Evolutionary conservation across 2,888 invertebrate genomes (phyloP).

Genomic region (Busseola fusca): DNA sequence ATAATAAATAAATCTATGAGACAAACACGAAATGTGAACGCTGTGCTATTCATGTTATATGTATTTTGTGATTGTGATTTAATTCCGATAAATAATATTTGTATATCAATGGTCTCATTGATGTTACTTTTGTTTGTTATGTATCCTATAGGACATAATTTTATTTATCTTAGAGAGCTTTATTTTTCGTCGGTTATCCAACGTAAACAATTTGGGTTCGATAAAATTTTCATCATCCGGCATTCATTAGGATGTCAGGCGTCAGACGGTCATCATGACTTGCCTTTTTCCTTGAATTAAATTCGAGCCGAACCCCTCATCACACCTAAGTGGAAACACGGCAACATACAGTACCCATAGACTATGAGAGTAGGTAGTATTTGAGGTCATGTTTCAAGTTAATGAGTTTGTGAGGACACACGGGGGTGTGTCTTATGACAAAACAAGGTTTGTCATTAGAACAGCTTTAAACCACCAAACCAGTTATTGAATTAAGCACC

Average conservation of each 20-base stretch:
- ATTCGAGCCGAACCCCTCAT: constrained; percentile 51
- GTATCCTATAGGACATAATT: not conserved
- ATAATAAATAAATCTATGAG: constrained; percentile 26
- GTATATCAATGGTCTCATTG: not conserved
- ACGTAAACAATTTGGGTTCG: constrained; percentile 47
- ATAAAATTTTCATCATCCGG: constrained; percentile 48
- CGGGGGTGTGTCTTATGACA: too few species aligned
- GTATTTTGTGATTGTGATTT: constrained; percentile 29
- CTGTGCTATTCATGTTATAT: constrained; percentile 9
- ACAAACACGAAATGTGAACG: constrained; percentile 32
- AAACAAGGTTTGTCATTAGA: too few species aligned
- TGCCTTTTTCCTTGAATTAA: constrained; percentile 54
- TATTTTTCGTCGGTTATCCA: constrained; percentile 13
- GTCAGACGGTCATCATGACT: constrained; percentile 52
- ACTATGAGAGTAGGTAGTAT: constrained; percentile 24
- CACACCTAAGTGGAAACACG: constrained; percentile 50
- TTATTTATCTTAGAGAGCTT: not conserved
- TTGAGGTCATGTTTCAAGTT: constrained; percentile 22
- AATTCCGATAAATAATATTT: constrained; percentile 19
- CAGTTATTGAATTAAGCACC: too few species aligned
- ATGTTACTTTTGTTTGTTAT: not conserved
- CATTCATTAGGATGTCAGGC: constrained; percentile 52
- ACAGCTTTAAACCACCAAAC: too few species aligned
- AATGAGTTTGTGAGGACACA: constrained; percentile 24
- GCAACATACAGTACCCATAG: constrained; percentile 24